These are phyloP conservation scores for Puma concolor DNA, from an alignment of 2,113 vertebrate species.

Conservation along the genomic window DNA sequence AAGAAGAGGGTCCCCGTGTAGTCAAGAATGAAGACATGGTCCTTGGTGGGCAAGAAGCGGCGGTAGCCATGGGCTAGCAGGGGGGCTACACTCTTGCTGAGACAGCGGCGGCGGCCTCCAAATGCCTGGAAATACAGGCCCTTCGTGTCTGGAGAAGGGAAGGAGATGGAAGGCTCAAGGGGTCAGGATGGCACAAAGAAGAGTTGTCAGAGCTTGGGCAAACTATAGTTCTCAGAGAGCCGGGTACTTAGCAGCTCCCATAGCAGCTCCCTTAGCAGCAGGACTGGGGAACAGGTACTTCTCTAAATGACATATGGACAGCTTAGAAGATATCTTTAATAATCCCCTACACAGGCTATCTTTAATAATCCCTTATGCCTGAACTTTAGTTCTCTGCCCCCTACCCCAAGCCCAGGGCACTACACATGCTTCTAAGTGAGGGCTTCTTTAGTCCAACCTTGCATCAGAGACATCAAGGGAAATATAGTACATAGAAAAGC, in stretches of 20 bases:
- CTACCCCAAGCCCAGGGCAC: not conserved
- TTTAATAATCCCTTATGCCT: not conserved
- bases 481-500: not conserved
- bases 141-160: conserved; percentile 81
- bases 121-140: conserved; percentile 85
- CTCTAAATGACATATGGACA: not conserved
- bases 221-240: not conserved
- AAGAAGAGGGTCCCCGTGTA: conserved; percentile 84
- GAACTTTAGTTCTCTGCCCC: not conserved
- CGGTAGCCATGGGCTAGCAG: conserved; percentile 84
- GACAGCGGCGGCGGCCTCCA: conserved; percentile 75
- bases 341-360: not conserved
- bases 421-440: not conserved
- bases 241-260: not conserved
- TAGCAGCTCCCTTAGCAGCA: not conserved
- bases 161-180: conserved; percentile 63
- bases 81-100: conserved; percentile 77
- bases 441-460: not conserved
- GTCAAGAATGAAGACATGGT: conserved; percentile 85
- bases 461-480: not conserved
- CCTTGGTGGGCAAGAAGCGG: conserved; percentile 83
- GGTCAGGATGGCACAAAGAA: not conserved
- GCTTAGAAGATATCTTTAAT: not conserved
- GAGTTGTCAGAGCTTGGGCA: not conserved
- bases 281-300: not conserved